phyloP scores from a whole-genome alignment of 2,113 vertebrate genomes.

The Cebus imitator region DNA sequence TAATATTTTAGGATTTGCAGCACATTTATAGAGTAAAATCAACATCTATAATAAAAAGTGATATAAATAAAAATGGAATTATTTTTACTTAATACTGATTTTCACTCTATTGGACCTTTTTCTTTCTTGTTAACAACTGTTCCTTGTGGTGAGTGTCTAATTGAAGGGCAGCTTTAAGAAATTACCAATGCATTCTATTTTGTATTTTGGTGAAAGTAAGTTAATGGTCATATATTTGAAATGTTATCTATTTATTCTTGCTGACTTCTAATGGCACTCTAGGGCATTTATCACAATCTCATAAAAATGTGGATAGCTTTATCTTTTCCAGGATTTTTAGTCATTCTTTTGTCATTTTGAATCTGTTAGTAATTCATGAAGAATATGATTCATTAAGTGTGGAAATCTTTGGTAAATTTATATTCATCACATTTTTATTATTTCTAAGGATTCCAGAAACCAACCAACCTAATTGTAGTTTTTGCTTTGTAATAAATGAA shows the following conservation, averaged over 20 bases:
- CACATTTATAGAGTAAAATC: conserved; percentile 15
- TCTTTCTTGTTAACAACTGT: conserved; percentile 14
- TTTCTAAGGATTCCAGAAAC: conserved; percentile 68
- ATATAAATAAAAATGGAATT: neutral
- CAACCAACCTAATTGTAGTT: conserved; percentile 53
- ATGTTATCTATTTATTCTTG: conserved; percentile 77
- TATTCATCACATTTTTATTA: conserved; percentile 63
- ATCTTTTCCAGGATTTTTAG: conserved; percentile 72
- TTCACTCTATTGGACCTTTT: neutral
- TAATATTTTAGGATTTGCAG: neutral
- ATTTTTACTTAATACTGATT: conserved; percentile 47
- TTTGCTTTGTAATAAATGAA: conserved; percentile 64
- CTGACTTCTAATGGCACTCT: conserved; percentile 76
- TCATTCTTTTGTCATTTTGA: conserved; percentile 62
- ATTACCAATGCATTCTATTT: conserved; percentile 44
- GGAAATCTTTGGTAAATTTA: conserved; percentile 54
- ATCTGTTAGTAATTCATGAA: conserved; percentile 59
- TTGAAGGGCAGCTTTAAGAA: conserved; percentile 52
- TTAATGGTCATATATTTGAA: conserved; percentile 80
- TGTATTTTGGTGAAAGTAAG: conserved; percentile 71
- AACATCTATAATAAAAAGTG: conserved; percentile 34
- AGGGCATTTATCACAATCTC: conserved; percentile 72
- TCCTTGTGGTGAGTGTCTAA: conserved; percentile 35
- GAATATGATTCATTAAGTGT: conserved; percentile 71
- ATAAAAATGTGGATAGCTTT: conserved; percentile 65